Conservation (phyloP, 2,113 vertebrate species). For the Axis porcinus region DNA sequence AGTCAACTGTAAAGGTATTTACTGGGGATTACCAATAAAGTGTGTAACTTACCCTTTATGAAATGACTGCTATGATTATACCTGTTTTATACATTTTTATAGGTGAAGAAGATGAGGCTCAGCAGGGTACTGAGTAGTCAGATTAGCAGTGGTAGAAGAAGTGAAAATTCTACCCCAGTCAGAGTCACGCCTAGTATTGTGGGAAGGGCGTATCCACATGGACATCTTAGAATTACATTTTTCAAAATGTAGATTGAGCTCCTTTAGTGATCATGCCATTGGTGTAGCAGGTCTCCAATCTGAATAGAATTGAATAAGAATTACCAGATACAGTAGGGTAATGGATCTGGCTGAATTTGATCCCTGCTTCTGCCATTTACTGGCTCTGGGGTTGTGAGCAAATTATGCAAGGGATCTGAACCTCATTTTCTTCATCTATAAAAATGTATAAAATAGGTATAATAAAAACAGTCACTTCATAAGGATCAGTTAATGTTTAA, state of each 20-base stretch:
- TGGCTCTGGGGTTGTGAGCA: background rate
- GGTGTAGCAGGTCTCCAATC: background rate
- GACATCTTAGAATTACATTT: background rate
- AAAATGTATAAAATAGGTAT: background rate
- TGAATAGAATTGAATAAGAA: background rate
- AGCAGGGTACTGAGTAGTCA: too few species aligned
- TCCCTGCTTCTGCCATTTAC: background rate
- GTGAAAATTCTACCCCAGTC: background rate
- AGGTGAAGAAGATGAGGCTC: background rate
- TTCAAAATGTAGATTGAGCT: background rate
- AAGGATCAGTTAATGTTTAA: background rate
- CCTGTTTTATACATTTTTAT: background rate
- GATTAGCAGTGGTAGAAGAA: background rate
- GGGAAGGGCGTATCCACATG: background rate
- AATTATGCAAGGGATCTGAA: background rate
- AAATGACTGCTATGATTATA: background rate
- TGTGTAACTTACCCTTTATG: background rate
- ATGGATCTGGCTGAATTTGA: background rate
- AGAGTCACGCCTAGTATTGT: background rate
- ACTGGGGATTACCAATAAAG: too few species aligned
- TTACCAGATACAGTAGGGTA: rapidly evolving
- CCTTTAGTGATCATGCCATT: background rate
- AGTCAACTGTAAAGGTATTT: background rate
- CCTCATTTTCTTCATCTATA: background rate
- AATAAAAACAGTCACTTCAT: background rate